A percentile compares a stretch with the other conserved stretches of the same genome.
Evolutionary conservation across 2,113 vertebrate genomes (phyloP).

Genomic region (cattle (Bos taurus)): ARS-UCD2.0 NC_037333.1:11740501-11741000

Average conservation of each 20-base stretch:
- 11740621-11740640: not conserved
- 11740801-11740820: not conserved
- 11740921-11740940: not conserved
- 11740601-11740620: not conserved
- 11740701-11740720: not conserved
- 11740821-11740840: not conserved
- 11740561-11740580: not conserved
- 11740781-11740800: not conserved
- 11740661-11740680: not conserved
- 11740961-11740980: not conserved
- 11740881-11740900: not conserved
- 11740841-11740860: not conserved
- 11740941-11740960: not conserved
- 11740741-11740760: not conserved
- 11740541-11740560: not conserved
- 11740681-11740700: not conserved
- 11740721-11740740: not conserved
- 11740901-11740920: not conserved
- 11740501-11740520: not conserved
- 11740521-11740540: not conserved
- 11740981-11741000: not conserved
- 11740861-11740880: not conserved
- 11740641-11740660: not conserved
- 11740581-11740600: not conserved
- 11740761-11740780: not conserved